Conservation (phyloP, 2,888 invertebrate species). For the Macroteleia sp. region DNA sequence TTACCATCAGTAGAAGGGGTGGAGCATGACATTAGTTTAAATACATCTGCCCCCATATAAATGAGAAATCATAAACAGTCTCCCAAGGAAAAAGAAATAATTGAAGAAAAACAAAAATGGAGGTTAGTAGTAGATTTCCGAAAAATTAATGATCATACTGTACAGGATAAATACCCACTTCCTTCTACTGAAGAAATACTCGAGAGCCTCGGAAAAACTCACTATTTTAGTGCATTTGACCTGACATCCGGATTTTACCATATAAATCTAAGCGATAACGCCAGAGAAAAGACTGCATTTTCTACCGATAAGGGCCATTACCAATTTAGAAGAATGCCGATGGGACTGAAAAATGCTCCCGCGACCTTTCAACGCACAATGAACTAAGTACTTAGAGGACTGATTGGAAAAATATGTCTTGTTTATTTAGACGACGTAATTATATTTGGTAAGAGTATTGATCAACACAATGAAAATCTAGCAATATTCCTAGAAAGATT, state of each 20-base stretch:
- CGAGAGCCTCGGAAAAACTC: background rate
- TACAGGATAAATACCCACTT: background rate
- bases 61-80: background rate
- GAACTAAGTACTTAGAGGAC: background rate
- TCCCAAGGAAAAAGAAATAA: background rate
- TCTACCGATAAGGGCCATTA: slow-evolving; percentile 1
- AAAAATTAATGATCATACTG: background rate
- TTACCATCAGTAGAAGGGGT: background rate
- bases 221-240: slow-evolving; percentile 1
- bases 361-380: slow-evolving; percentile 3
- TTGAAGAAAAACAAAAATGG: background rate
- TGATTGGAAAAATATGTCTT: too few relatives aligned
- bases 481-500: background rate
- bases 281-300: slow-evolving; percentile 4
- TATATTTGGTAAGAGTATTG: background rate
- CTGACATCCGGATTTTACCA: background rate
- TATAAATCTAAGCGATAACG: background rate
- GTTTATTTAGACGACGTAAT: slow-evolving; percentile 1
- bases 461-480: background rate
- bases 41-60: background rate
- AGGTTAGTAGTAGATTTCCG: background rate
- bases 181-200: background rate
- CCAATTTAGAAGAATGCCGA: slow-evolving; percentile 1
- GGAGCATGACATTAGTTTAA: background rate
- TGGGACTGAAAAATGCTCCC: too few relatives aligned